phyloP scores from a whole-genome alignment of 2,797 vertebrate species.

The Manis javanica region DNA sequence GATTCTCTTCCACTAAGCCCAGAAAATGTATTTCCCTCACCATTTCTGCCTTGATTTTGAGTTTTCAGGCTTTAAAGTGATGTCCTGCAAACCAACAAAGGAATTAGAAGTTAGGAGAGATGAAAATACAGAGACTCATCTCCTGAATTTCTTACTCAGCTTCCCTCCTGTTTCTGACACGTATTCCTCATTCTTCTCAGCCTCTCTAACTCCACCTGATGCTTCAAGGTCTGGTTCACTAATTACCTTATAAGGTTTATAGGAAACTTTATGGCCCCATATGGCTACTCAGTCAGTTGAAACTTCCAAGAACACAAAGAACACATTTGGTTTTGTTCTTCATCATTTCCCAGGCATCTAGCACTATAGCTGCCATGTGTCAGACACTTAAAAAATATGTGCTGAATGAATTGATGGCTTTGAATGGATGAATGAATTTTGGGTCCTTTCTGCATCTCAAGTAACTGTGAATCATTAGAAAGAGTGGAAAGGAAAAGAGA shows the following conservation, averaged over 20 bases:
- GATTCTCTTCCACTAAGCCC: not conserved
- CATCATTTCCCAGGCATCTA: not conserved
- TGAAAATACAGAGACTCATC: not conserved
- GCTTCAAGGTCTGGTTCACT: not conserved
- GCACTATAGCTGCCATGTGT: not conserved
- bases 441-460: not conserved
- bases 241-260: not conserved
- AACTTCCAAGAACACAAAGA: not conserved
- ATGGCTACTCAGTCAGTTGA: not conserved
- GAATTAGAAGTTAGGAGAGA: not conserved
- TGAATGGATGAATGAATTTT: not conserved
- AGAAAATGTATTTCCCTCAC: not conserved
- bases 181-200: not conserved
- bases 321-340: not conserved
- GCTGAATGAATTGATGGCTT: not conserved
- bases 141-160: not conserved
- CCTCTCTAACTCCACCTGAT: not conserved
- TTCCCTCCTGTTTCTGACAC: not conserved
- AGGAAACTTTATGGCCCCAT: not conserved
- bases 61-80: not conserved
- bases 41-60: not conserved
- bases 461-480: not conserved
- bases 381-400: not conserved
- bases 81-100: not conserved
- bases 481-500: constrained; percentile 1